Evolutionary conservation across 2,113 vertebrate species (phyloP).

Genomic region (Calyptommatus sinebrachiatus): DNA sequence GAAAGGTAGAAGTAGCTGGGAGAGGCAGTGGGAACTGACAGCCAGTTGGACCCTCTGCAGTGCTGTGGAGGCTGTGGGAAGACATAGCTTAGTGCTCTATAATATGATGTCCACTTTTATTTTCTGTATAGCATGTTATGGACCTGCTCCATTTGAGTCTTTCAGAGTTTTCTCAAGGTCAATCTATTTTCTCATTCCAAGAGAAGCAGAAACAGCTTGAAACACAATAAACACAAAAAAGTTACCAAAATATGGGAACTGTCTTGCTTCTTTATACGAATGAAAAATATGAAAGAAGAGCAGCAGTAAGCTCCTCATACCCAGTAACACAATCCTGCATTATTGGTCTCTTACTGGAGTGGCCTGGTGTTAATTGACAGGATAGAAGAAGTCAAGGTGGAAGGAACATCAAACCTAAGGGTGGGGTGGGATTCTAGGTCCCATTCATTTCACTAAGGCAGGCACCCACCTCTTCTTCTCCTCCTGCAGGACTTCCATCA

Average conservation of each 20-base stretch:
- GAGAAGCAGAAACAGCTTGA: neutral
- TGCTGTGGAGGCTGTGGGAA: too few relatives aligned
- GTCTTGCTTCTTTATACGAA: neutral
- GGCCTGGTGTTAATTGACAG: neutral
- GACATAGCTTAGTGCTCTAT: neutral
- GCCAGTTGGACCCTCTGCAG: too few relatives aligned
- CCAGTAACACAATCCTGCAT: neutral
- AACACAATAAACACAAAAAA: neutral
- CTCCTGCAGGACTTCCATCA: conserved; percentile 24
- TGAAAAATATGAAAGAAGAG: neutral
- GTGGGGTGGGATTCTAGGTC: too few relatives aligned
- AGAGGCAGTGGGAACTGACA: too few relatives aligned
- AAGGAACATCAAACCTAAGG: neutral
- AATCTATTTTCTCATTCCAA: neutral
- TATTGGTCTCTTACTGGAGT: neutral
- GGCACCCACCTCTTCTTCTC: conserved; percentile 17
- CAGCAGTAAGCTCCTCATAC: neutral
- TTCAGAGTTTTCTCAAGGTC: neutral
- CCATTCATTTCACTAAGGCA: neutral
- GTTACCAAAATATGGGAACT: neutral
- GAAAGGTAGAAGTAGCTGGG: too few relatives aligned
- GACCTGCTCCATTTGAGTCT: neutral
- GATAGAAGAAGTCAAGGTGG: neutral
- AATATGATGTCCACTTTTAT: neutral
- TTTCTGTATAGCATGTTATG: neutral